A percentile compares a stretch with the other conserved stretches of the same genome.
Conservation (phyloP, 2,113 vertebrate species). For the Phyllostomus discolor region DNA sequence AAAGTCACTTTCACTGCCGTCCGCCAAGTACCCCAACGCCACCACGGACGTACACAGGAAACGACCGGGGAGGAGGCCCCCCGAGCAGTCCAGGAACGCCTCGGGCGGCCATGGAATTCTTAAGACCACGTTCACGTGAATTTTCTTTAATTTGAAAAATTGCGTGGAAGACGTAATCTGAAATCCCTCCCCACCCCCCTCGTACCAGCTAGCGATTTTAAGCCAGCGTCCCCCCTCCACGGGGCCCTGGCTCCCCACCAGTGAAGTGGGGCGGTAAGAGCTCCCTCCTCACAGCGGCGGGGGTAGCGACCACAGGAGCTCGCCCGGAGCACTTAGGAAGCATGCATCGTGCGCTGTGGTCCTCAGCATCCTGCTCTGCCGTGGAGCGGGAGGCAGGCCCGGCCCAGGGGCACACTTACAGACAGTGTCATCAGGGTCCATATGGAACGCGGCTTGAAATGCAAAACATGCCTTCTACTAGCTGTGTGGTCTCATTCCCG, state of each 20-base stretch:
- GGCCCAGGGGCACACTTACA: accelerated
- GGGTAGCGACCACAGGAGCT: too few relatives aligned
- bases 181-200: background rate
- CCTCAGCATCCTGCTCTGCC: accelerated
- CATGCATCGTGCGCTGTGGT: accelerated
- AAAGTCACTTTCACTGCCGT: background rate
- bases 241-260: background rate
- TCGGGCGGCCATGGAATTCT: background rate
- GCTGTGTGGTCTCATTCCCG: background rate
- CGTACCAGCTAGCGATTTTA: too few relatives aligned
- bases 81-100: background rate
- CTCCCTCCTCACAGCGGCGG: accelerated
- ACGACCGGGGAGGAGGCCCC: accelerated
- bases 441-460: background rate
- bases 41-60: accelerated
- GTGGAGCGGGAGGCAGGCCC: background rate
- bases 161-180: background rate
- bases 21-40: background rate
- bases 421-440: accelerated
- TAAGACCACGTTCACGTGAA: background rate
- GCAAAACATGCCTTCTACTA: background rate
- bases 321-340: accelerated
- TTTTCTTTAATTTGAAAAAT: background rate
- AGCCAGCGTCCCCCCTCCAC: background rate
- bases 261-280: accelerated